Conservation (phyloP, 30 jellyfish, hydroid and myxozoan species). For the Catostylus mosaicus region DNA sequence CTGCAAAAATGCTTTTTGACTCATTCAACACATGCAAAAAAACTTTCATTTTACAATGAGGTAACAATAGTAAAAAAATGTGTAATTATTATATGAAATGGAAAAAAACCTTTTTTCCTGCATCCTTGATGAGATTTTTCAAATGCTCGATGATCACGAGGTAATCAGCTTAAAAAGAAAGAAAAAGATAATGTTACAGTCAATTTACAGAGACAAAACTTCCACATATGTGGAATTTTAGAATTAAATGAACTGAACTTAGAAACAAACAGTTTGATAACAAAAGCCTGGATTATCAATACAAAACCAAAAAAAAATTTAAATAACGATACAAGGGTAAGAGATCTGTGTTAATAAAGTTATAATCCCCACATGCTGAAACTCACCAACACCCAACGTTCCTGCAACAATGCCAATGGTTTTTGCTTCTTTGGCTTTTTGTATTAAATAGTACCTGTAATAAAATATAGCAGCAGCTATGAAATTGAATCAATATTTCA, state of each 20-base stretch:
- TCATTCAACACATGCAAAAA: no score
- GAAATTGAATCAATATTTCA: neutral
- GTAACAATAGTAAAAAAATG: no score
- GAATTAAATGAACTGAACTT: no score
- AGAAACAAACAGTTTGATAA: no score
- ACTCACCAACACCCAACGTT: slow-evolving; percentile 93
- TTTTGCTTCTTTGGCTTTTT: slow-evolving; percentile 97
- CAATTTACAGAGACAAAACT: neutral
- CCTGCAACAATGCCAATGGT: slow-evolving; percentile 98
- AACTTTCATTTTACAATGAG: no score
- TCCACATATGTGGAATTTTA: no score
- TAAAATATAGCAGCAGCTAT: neutral
- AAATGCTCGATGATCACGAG: slow-evolving; percentile 66
- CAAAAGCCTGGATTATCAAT: neutral
- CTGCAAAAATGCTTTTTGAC: no score
- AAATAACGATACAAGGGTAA: neutral
- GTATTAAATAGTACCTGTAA: slow-evolving; percentile 76
- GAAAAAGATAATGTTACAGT: neutral
- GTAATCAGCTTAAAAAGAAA: slow-evolving; percentile 59
- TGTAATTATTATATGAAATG: no score
- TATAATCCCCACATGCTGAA: neutral
- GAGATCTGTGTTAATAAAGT: neutral
- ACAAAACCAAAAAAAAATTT: neutral
- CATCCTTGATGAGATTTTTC: slow-evolving; percentile 64
- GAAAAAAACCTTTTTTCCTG: slow-evolving; percentile 76